Evolutionary conservation across 2,888 invertebrate species (phyloP), one percentile per base, ranked within the genome.

Genomic region (Junonia oenone): DNA sequence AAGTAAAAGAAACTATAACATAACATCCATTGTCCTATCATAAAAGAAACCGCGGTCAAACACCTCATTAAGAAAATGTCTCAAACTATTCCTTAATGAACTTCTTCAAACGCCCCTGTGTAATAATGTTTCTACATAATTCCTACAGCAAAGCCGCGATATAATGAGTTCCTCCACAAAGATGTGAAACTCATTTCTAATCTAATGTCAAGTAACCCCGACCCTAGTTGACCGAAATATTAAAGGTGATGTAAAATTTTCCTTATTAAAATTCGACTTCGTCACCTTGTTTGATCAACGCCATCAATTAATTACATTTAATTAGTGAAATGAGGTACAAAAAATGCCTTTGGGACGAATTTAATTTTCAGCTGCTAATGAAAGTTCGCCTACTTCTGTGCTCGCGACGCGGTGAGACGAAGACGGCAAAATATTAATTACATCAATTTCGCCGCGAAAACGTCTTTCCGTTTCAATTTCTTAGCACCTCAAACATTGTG

Each of bases 221-320:
- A 14, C 52, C 52, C 27, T 33, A 40, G 31, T 53, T 53, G 53
- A 22, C 40, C 29, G 33, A 35, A 40, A 15, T 53, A 47, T 22
- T 51, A 29, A 58, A 54, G 45, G 38, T 37, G 49, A 15, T 31
- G 43, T 45, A 35, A 56, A 55, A 55, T 51, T 43, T 58, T 58
- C 52, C 48, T 54, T 56, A 58, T 59, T 57, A 61, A 60, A 62
- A 58, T 60, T 56, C 52, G 58, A 55, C 61, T 61, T 56, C 38
- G 54, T 58, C 52, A 31, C 53, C 53, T 46, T 59, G 57, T 65
- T 65, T 62, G 62, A 63, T 60, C 54, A 73, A 66, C 68, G 69
- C 74, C 70, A 69, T 71, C 69, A 72, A 72, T 76, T 66, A 80
- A 76, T 79, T 72, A 73, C 72, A 68, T 77, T 80, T 78, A 79